Percentiles rank a stretch among this genome's conserved stretches.
These are phyloP conservation scores for Pterostichus madidus DNA, from an alignment of 2,888 invertebrate genomes.

Conservation along the genomic window DNA sequence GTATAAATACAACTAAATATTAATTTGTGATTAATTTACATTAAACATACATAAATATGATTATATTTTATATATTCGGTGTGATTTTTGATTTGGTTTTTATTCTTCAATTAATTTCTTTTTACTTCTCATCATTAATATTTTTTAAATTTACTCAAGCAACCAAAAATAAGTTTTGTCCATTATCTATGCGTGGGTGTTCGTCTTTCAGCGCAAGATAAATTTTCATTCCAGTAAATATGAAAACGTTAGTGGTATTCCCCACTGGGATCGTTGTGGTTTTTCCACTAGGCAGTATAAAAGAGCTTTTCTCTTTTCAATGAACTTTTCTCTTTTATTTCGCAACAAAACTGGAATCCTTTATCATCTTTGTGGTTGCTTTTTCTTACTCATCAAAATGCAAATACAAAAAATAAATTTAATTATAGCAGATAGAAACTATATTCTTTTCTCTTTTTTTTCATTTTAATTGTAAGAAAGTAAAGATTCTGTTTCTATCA, in stretches of 20 bases:
- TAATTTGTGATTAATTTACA: too few species aligned
- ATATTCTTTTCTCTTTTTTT: constrained; percentile 9
- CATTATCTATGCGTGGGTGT: constrained; percentile 1
- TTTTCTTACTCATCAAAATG: constrained; percentile 38
- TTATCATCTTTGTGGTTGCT: constrained; percentile 40
- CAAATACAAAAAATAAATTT: constrained; percentile 42
- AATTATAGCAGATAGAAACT: constrained; percentile 8
- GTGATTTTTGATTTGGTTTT: too few species aligned
- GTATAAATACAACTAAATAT: too few species aligned
- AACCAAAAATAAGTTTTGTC: constrained; percentile 11
- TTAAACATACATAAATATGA: neutral
- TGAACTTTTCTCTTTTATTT: constrained; percentile 49
- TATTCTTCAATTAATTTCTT: neutral
- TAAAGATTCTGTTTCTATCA: neutral
- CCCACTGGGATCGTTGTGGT: constrained; percentile 28
- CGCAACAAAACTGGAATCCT: constrained; percentile 16
- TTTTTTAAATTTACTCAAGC: neutral
- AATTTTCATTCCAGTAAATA: constrained; percentile 43
- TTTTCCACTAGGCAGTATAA: constrained; percentile 23
- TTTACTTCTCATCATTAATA: neutral
- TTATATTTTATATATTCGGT: neutral
- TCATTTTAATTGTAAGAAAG: neutral
- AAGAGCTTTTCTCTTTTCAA: constrained; percentile 49
- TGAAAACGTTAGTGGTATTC: constrained; percentile 53
- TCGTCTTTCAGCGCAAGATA: constrained; percentile 34